These are phyloP conservation scores for Ispidina lecontei DNA, from an alignment of 2,797 vertebrate species.

Conservation along the genomic window DNA sequence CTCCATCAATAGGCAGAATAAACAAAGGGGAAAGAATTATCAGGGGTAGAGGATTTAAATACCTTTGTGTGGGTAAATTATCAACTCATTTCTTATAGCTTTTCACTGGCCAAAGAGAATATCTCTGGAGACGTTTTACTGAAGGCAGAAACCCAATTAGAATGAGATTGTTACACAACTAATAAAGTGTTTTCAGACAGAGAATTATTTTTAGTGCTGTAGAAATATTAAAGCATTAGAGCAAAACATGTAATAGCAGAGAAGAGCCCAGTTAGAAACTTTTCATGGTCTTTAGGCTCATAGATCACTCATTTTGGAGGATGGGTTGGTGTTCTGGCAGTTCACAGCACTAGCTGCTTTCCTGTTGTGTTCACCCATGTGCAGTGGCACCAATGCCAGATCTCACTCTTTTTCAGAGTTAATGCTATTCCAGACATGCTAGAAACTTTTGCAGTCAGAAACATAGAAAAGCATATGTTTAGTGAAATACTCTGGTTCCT, in stretches of 20 bases:
- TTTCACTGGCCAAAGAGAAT: slow-evolving; percentile 29
- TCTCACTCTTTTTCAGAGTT: neutral
- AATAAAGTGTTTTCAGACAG: slow-evolving; percentile 38
- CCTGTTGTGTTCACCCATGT: accelerated
- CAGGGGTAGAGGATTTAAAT: slow-evolving; percentile 50
- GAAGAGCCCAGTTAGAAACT: neutral
- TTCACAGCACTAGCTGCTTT: neutral
- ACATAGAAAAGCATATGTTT: accelerated
- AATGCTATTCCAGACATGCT: neutral
- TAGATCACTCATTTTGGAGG: neutral
- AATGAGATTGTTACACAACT: slow-evolving; percentile 28
- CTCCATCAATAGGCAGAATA: slow-evolving; percentile 1
- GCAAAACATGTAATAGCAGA: neutral
- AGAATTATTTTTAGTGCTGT: slow-evolving; percentile 18
- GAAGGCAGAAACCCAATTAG: slow-evolving; percentile 52
- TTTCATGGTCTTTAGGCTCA: neutral
- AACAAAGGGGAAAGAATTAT: slow-evolving; percentile 32
- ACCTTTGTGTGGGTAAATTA: slow-evolving; percentile 44
- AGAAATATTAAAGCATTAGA: slow-evolving; percentile 14
- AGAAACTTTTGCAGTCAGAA: neutral
- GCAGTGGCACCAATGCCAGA: neutral
- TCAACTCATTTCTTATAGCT: slow-evolving; percentile 29
- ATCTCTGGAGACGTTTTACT: slow-evolving; percentile 44
- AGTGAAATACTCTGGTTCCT: neutral
- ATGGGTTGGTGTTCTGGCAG: neutral